Conservation (phyloP, 2,113 vertebrate species). For the human region DNA sequence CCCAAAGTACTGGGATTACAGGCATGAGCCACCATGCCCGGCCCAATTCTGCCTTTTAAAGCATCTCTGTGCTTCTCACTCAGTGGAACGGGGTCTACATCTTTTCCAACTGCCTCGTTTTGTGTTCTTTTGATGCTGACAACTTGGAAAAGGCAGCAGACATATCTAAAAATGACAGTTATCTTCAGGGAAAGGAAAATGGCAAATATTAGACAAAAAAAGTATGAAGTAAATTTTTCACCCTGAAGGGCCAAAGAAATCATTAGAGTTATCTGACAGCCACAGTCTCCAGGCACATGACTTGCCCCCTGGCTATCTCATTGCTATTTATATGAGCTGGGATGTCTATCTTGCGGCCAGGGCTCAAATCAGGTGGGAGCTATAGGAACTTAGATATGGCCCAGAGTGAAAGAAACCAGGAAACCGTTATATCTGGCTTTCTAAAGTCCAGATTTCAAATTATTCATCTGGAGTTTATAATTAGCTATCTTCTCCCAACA, state of each 20-base stretch:
- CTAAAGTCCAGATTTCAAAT: slow-evolving; percentile 11
- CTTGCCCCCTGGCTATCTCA: slow-evolving; percentile 56
- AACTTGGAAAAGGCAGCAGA: slow-evolving; percentile 52
- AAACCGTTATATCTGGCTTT: neutral
- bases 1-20: too few relatives aligned
- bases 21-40: too few relatives aligned
- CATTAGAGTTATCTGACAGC: slow-evolving; percentile 69
- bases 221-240: slow-evolving; percentile 76
- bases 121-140: slow-evolving; percentile 9
- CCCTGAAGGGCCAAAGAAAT: slow-evolving; percentile 75
- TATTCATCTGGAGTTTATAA: slow-evolving; percentile 29
- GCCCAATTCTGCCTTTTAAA: neutral
- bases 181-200: slow-evolving; percentile 75
- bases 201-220: slow-evolving; percentile 75
- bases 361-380: slow-evolving; percentile 32
- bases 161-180: slow-evolving; percentile 68
- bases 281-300: slow-evolving; percentile 59
- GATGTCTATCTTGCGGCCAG: neutral
- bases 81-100: fast-evolving
- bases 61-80: fast-evolving
- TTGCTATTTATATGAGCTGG: slow-evolving; percentile 65
- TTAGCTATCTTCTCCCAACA: neutral
- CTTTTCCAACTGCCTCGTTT: neutral
- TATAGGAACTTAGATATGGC: neutral
- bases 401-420: neutral